These are phyloP conservation scores for Eudasyphora cyanicolor DNA, from an alignment of 2,888 invertebrate genomes.

Conservation along the genomic window DNA sequence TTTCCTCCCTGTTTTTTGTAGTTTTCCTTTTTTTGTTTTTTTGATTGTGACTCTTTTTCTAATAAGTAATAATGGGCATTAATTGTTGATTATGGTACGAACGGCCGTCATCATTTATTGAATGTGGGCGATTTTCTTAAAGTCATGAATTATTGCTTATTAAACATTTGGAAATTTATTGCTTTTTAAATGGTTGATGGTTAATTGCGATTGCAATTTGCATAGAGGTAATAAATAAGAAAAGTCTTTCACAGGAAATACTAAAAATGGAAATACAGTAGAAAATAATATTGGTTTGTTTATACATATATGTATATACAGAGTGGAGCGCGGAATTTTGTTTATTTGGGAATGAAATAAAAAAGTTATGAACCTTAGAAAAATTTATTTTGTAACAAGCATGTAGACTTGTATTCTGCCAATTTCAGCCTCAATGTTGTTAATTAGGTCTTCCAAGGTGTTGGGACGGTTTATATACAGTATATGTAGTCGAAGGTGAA, in stretches of 20 bases:
- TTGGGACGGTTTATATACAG: too few relatives aligned
- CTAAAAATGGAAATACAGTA: too few relatives aligned
- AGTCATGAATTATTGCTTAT: slow-evolving; percentile 58
- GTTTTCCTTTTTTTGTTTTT: background rate
- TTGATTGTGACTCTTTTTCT: background rate
- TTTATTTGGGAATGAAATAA: too few relatives aligned
- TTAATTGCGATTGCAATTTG: slow-evolving; percentile 22
- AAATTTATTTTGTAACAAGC: too few relatives aligned
- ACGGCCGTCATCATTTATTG: background rate
- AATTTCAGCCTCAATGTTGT: too few relatives aligned
- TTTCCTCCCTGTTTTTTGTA: background rate
- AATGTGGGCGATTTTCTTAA: slow-evolving; percentile 57
- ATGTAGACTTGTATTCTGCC: too few relatives aligned
- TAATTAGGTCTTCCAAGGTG: too few relatives aligned
- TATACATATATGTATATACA: too few relatives aligned
- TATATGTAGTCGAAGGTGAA: too few relatives aligned
- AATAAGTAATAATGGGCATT: slow-evolving; percentile 54
- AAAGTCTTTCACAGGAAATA: background rate
- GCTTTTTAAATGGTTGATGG: slow-evolving; percentile 57
- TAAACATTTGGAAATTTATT: slow-evolving; percentile 60
- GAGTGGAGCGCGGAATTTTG: too few relatives aligned
- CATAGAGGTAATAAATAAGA: slow-evolving; percentile 31
- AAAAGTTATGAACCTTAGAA: too few relatives aligned
- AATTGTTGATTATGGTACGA: slow-evolving; percentile 46
- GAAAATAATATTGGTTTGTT: too few relatives aligned